Base-by-base conservation (phyloP, 1,140 invertebrate species). In the Eulimnadia texana region DNA sequence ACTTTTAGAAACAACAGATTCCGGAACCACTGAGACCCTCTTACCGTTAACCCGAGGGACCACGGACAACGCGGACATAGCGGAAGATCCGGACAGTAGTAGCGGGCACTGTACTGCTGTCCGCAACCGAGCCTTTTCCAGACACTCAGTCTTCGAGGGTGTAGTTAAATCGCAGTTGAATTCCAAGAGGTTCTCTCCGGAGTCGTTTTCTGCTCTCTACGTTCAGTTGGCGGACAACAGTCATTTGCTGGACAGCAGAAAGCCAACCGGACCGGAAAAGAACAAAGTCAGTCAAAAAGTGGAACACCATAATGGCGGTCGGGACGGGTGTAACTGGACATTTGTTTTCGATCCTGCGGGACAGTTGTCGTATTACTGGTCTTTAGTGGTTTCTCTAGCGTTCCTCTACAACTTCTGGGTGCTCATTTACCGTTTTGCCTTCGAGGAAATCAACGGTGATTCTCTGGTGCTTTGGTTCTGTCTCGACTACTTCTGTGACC, bases 371-470 rank as follows among this genome's bases (percentile, higher is more conserved):
- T 94, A 94, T 76, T 93, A 94, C 71, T 94, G 91, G 91, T 93
- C 90, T 65, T 90, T 94, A 84, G 88, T 98, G 47, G 94, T 98
- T 42, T 96, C 93, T 59, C 80, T 98, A 66, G 94, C 94, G 67
- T 98, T 98, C 76, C 83, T 98, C 62, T 98, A 98, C 79, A 98
- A 98, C 77, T 95, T 98, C 71, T 96, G 93, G 94, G 92, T 96
- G 70, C 93, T 97, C 75, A 93, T 96, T 69, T 98, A 96, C 80
- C 84, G 94, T 73, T 97, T 95, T 79, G 90, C 93, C 74, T 98
- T 98, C 76, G 71, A 91, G 82, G 91, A 83, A 68, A 82, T 82
- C 50, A 76, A 68, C 57, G 23, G 61, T 51, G 83, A 91, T 68
- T 94, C 88, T 63, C 80, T 93, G 55, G 79, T 89, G 61, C 82